Evolutionary conservation across 2,113 vertebrate species (phyloP), one percentile per base, ranked within the genome.

Genomic region (Podarcis muralis): DNA sequence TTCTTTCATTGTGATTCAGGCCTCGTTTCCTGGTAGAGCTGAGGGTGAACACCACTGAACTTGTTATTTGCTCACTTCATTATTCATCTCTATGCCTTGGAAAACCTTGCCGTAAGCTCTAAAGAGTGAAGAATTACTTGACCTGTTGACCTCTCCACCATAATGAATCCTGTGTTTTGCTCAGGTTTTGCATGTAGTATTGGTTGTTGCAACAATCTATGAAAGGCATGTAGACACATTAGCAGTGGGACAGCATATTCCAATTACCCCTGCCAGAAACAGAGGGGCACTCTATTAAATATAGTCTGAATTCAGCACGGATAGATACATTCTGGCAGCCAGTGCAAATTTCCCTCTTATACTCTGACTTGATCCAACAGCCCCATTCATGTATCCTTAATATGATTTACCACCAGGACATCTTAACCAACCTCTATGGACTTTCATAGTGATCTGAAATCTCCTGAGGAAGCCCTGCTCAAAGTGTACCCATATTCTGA

Each of bases 11-110:
- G 69, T 57, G 35, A 88, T 86, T 62, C 83, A 0, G 59, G 1
- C 86, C 89, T 87, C 32, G 62, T 82, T 30, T 91, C 35, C 1
- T 87, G 0, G 53, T 48, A 57, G 13, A 3, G 6, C 48, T 8
- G 82, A 2, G 20, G 86, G 75, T 90, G 75, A 85, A 91, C 75
- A 2, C 1, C 81, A 83, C 86, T 91, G 22, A 77, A 32, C 16
- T 79, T 53, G 80, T 27, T 1, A 69, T 18, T 83, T 85, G 12
- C 62, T 91, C 77, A 62, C 74, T 69, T 68, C 86, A 76, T 87
- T 78, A 75, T 88, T 62, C 68, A 85, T 86, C 1, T 2, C 0
- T 1, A 76, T 87, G 72, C 5, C 83, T 84, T 13, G 65, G 84
- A 90, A 89, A 91, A 80, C 35, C 9, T 32, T 4, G 0, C 57